phyloP scores from a whole-genome alignment of 1,140 invertebrate species.

The Rhagoletis zephyria region DNA sequence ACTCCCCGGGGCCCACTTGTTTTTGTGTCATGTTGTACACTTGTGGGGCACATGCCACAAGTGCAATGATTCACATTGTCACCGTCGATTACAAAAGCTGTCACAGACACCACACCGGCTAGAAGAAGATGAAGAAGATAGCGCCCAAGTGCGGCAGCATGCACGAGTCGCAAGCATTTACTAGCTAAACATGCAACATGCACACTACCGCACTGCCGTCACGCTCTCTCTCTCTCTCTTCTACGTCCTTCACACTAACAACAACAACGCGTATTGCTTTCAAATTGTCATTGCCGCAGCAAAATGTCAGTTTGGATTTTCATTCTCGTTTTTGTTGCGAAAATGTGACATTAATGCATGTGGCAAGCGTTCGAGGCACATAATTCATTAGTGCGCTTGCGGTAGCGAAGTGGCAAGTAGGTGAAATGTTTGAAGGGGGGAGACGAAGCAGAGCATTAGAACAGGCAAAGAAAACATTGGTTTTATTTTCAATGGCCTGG shows the following conservation, averaged over 20 bases:
- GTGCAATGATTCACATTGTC: conserved; percentile 50
- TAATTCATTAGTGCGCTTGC: background rate
- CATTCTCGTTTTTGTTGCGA: conserved; percentile 29
- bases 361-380: background rate
- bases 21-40: conserved; percentile 49
- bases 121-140: background rate
- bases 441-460: background rate
- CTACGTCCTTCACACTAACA: background rate
- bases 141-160: background rate
- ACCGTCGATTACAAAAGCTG: conserved; percentile 51
- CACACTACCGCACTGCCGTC: background rate
- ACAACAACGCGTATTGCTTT: conserved; percentile 21
- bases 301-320: conserved; percentile 42
- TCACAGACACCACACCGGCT: conserved; percentile 17
- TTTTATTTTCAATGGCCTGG: background rate
- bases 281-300: conserved; percentile 3
- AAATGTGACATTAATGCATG: conserved; percentile 28
- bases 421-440: background rate
- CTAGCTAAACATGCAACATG: background rate
- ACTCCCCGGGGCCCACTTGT: background rate
- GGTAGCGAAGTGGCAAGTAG: background rate
- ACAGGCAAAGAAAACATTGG: background rate
- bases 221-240: background rate
- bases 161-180: background rate
- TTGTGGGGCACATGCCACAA: conserved; percentile 49